Evolutionary conservation across 2,113 vertebrate genomes (phyloP).

Genomic region (Colius striatus): DNA sequence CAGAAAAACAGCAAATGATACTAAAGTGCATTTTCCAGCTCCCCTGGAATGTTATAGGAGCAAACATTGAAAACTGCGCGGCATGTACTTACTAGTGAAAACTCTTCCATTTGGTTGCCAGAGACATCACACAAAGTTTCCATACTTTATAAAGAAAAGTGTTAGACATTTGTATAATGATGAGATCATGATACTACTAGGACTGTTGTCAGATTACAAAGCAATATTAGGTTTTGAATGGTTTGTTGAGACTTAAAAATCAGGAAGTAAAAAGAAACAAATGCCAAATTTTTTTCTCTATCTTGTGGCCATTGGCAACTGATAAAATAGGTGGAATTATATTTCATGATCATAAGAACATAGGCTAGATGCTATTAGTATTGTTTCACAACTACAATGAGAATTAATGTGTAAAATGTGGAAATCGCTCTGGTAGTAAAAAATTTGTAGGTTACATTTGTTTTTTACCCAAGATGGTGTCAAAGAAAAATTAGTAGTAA

Average conservation of each 20-base stretch:
- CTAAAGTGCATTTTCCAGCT: not conserved
- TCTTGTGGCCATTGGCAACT: not conserved
- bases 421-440: not conserved
- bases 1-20: not conserved
- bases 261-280: not conserved
- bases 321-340: not conserved
- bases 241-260: not conserved
- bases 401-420: not conserved
- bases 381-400: not conserved
- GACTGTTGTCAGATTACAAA: not conserved
- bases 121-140: not conserved
- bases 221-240: not conserved
- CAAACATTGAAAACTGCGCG: not conserved
- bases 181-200: not conserved
- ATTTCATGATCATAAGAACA: not conserved
- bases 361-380: not conserved
- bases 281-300: not conserved
- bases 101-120: not conserved
- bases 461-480: not conserved
- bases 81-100: not conserved
- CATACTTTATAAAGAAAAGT: not conserved
- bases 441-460: not conserved
- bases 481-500: not conserved
- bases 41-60: not conserved
- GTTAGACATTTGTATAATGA: not conserved